Base-by-base conservation (phyloP, 2,888 invertebrate genomes). In the Exephanes ischioxanthus region DNA sequence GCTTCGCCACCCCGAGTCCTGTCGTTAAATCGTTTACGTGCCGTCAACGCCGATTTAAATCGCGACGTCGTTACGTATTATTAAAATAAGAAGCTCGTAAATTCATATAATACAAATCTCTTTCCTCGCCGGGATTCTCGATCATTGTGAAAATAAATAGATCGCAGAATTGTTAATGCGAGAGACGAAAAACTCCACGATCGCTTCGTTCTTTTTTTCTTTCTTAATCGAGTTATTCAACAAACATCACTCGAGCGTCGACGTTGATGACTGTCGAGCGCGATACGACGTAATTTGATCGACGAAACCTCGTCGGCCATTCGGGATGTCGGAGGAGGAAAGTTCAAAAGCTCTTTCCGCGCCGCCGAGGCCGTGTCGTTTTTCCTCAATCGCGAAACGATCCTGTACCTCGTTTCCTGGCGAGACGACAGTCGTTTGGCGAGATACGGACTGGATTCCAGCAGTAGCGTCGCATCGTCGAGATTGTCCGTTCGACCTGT, bases 11-110 rank as follows among this genome's bases (percentile, higher is more conserved):
- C 11, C 68, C 11, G 41, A 79, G 68, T 82, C 79, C 77, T 68
- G 77, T 78, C 45, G 53, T 30, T 66, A 63, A 33, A 67, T 53
- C 45, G 45, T 72, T 71, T 48, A 26, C 55, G 55, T 63, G 70
- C 7, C 51, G 63, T 61, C 26, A 63, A 63, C 78, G 68, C 55
- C 72, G 61, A 41, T 41, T 72, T 33, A 66, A 79, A 55, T 51
- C 53, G 26, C 41, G 73, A 77, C 72, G 73, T 5, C 75, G 72
- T 45, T 75, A 67, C 66, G 79, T 85, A 76, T 72, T 77, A 85
- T 83, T 83, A 85, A 77, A 85, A 85, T 82, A 82, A 85, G 71
- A 83, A 83, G 85, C 85, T 85, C 85, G 73, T 73, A 83, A 80
- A 68, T 78, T 85, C 71, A 51, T 83, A 80, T 71, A 77, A 83